Percentiles rank a stretch among this genome's conserved stretches.
Evolutionary conservation across 2,113 vertebrate genomes (phyloP).

Genomic region (Trematocara nigrifrons): DNA sequence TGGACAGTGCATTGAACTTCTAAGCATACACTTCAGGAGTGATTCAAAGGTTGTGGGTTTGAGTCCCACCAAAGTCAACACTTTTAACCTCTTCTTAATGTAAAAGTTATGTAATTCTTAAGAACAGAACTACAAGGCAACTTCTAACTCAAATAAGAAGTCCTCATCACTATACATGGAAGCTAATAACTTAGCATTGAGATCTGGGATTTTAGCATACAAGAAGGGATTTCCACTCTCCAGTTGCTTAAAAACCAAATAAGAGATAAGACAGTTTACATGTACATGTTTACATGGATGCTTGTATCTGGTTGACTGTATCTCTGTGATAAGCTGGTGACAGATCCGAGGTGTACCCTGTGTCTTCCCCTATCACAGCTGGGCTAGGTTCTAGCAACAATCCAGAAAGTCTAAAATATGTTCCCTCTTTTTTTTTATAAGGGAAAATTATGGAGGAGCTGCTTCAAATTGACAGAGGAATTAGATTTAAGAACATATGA

Average conservation of each 20-base stretch:
- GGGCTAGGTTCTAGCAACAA: neutral
- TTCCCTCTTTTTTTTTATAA: neutral
- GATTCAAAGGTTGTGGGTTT: neutral
- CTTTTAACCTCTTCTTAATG: neutral
- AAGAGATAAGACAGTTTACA: neutral
- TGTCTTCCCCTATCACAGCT: neutral
- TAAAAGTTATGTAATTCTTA: neutral
- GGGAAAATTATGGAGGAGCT: neutral
- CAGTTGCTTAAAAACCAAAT: neutral
- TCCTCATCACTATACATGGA: neutral
- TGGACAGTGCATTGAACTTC: neutral
- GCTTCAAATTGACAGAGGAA: neutral
- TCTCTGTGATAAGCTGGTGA: neutral
- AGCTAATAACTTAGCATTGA: neutral
- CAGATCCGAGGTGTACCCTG: neutral
- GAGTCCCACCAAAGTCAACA: neutral
- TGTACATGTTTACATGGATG: neutral
- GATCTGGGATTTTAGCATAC: neutral
- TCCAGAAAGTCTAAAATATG: neutral
- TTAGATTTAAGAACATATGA: neutral
- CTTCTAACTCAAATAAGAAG: neutral
- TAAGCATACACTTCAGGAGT: neutral
- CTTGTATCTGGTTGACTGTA: neutral
- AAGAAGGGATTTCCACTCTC: neutral
- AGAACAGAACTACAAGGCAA: neutral